Evolutionary conservation across 1,140 invertebrate genomes (phyloP), one percentile per base, ranked within the genome.

Genomic region (Meloidogyne floridensis): DNA sequence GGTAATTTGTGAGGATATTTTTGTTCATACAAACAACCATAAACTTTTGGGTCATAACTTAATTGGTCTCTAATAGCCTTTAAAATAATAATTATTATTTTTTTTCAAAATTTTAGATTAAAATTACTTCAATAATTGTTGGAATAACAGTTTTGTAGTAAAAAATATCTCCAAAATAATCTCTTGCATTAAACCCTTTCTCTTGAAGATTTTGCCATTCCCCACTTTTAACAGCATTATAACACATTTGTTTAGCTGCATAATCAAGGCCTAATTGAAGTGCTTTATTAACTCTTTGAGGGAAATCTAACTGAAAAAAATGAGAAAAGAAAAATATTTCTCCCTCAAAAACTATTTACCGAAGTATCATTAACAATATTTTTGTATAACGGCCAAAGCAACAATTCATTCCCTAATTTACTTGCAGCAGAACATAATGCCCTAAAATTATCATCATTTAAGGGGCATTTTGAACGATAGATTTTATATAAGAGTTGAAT

Each of bases 271-370:
- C 59, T n/a, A 65, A n/a, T 65, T 65, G 15, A 65, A 65, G 15
- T n/a, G 59, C 3, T 65, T 65, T 65, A n/a, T 65, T 65, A 18
- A 65, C 59, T 18, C 7, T 65, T 65, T 65, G 59, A 65, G 59
- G n/a, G n/a, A 65, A 65, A n/a, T 65, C n/a, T n/a, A 65, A 65
- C 59, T 65, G n/a, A n/a, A 65, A 65, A 65, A 65, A 59, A 15
- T 59, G 2, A 56, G 13, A 11, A 59, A 15, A 15, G 11, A 59
- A 59, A 6, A 15, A 15, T 59, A n/a, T 65, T n/a, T 65, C n/a
- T 32, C 32, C 32, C 32, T 32, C 6, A n/a, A 65, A 65, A 65
- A 59, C 4, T 15, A 11, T 2, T n/a, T 65, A 65, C 59, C 59
- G n/a, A 65, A 65, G 7, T 65, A 8, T 65, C 59, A 65, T 65